Percentiles rank a stretch among this genome's conserved stretches.
phyloP scores from a whole-genome alignment of 2,888 invertebrate genomes.

The Drosophila mimetica region DNA sequence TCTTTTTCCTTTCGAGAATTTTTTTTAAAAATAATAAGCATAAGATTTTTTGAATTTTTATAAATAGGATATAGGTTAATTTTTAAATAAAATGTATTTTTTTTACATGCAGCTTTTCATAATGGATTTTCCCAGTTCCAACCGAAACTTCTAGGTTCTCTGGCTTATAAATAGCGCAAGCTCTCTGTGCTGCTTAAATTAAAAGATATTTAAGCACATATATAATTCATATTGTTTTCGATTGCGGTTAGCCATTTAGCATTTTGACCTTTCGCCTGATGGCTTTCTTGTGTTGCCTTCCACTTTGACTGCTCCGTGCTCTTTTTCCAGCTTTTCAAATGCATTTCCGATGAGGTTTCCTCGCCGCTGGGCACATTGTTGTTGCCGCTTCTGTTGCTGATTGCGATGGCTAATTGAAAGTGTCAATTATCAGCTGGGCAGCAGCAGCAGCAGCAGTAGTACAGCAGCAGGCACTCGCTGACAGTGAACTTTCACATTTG shows the following conservation, averaged over 20 bases:
- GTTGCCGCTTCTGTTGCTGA: conserved; percentile 28
- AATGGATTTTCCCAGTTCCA: not conserved
- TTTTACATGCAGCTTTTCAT: too few relatives aligned
- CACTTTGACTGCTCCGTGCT: conserved; percentile 3
- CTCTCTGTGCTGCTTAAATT: not conserved
- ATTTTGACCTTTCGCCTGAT: conserved; percentile 55
- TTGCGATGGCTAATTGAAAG: conserved; percentile 61
- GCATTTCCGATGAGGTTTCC: conserved; percentile 29
- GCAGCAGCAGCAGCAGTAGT: not conserved
- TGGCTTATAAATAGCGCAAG: not conserved
- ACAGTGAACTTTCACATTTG: conserved; percentile 71
- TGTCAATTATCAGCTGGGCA: conserved; percentile 54
- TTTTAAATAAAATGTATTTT: too few relatives aligned
- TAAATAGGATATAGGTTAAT: too few relatives aligned
- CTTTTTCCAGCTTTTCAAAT: conserved; percentile 20
- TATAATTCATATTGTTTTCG: conserved; percentile 9
- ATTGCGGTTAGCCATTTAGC: conserved; percentile 15
- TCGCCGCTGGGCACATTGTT: conserved; percentile 27
- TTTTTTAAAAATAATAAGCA: too few relatives aligned
- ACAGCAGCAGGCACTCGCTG: conserved; percentile 1
- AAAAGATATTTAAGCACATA: not conserved
- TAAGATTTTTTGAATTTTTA: too few relatives aligned
- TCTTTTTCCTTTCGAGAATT: too few relatives aligned
- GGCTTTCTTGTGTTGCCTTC: conserved; percentile 19
- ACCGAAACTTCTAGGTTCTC: too few relatives aligned